Evolutionary conservation across 2,888 invertebrate genomes (phyloP).

Genomic region (Clostera curtula): DNA sequence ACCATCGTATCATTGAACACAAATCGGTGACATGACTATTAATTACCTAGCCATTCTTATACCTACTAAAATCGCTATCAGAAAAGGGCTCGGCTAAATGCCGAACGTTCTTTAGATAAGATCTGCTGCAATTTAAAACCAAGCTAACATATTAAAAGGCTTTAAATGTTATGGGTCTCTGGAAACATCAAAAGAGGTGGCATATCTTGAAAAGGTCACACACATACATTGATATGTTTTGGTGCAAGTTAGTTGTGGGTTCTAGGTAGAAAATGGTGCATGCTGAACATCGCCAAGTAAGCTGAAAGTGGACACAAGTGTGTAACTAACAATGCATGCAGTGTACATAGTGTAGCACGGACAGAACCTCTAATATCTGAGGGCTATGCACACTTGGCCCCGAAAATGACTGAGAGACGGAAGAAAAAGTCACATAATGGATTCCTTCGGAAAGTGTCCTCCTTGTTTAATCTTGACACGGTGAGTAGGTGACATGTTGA

Average conservation of each 20-base stretch:
- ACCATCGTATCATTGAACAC: conserved; percentile 64
- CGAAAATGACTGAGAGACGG: conserved; percentile 73
- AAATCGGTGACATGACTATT: conserved; percentile 63
- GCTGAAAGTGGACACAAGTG: conserved; percentile 67
- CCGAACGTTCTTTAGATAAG: conserved; percentile 61
- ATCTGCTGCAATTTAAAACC: conserved; percentile 50
- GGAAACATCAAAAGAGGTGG: conserved; percentile 43
- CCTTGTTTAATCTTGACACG: conserved; percentile 90
- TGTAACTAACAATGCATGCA: conserved; percentile 75
- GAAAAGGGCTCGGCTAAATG: conserved; percentile 63
- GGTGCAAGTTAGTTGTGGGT: conserved; percentile 73
- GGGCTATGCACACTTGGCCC: conserved; percentile 62
- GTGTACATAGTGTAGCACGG: conserved; percentile 71
- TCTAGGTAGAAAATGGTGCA: conserved; percentile 74
- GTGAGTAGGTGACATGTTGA: conserved; percentile 72
- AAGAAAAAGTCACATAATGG: conserved; percentile 77
- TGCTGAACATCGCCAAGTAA: conserved; percentile 59
- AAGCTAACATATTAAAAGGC: conserved; percentile 63
- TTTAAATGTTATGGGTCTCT: conserved; percentile 46
- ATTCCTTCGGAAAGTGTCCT: conserved; percentile 92
- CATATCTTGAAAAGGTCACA: conserved; percentile 40
- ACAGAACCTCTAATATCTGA: conserved; percentile 45
- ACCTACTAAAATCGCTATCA: conserved; percentile 66
- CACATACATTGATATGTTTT: conserved; percentile 53
- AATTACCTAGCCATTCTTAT: conserved; percentile 53